Conservation (phyloP, 2,888 invertebrate species). For the Danaus chrysippus region DNA sequence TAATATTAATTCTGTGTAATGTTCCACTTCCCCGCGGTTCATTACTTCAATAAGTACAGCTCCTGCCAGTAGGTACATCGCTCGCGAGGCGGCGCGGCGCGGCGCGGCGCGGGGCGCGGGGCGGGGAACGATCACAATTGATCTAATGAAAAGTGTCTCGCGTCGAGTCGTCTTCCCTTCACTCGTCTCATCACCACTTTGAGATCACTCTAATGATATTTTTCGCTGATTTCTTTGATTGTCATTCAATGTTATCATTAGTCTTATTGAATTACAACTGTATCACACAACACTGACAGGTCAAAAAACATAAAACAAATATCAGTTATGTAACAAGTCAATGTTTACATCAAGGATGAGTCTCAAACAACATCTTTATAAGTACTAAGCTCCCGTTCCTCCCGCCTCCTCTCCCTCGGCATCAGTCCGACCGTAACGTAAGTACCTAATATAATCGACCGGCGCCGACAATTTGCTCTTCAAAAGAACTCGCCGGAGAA, state of each 20-base stretch:
- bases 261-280: too few species aligned
- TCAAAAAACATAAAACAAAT: too few species aligned
- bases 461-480: constrained; percentile 28
- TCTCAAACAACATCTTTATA: constrained; percentile 1
- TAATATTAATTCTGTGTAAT: too few species aligned
- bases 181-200: neutral
- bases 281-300: too few species aligned
- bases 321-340: neutral
- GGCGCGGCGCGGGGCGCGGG: constrained; percentile 36
- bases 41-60: constrained; percentile 19
- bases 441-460: constrained; percentile 21
- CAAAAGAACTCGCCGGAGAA: constrained; percentile 29
- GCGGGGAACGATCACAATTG: constrained; percentile 51
- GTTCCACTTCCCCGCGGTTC: too few species aligned
- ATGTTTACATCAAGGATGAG: neutral
- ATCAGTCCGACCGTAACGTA: neutral
- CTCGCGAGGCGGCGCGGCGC: constrained; percentile 36
- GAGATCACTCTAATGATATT: neutral
- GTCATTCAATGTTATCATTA: too few species aligned
- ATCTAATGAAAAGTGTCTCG: constrained; percentile 60
- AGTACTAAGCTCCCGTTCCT: constrained; percentile 11
- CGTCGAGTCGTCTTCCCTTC: constrained; percentile 7
- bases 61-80: constrained; percentile 2
- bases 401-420: constrained; percentile 16
- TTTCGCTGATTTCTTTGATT: neutral